Base-by-base conservation (phyloP, 1,140 invertebrate genomes). In the Streblospio benedicti region DNA sequence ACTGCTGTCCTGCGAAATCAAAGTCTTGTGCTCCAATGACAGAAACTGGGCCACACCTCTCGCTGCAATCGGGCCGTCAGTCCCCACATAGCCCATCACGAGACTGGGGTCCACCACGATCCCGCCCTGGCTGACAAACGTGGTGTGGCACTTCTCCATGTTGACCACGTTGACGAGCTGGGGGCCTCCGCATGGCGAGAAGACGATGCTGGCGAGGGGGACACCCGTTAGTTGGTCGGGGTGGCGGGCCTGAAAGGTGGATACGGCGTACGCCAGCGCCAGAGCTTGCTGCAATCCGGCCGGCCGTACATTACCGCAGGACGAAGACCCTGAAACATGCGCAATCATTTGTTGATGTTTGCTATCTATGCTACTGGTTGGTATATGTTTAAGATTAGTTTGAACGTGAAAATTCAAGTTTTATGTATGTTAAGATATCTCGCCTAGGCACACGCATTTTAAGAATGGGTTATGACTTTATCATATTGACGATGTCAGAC, bases 261-360 rank as follows among this genome's bases (percentile, higher is more conserved):
- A 45, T 49, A 72, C 32, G 4, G 69, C 65, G 67, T 65, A 71
- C 3, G 70, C 49, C 30, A 72, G 60, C 0, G 71, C 65, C 35
- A 71, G 69, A 14, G 64, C 59, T 18, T 67, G 60, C n/a, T 71
- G 63, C 18, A 71, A 59, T 23, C 71, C 71, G 32, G 59, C 49
- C 4, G 60, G 52, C 16, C 63, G 59, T 43, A 68, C 51, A 3
- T 59, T 54, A 20, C 69, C 66, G 55, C 73, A 75, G 16, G 67
- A 59, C 0, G 71, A 58, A 18, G 69, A 69, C 18, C 60, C 62
- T n/a, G n/a, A n/a, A n/a, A n/a, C n/a, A n/a, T n/a, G n/a, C n/a
- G n/a, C n/a, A n/a, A n/a, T n/a, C n/a, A n/a, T n/a, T n/a, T n/a
- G n/a, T n/a, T n/a, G n/a, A n/a, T n/a, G n/a, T n/a, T n/a, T n/a